Base-by-base conservation (phyloP, 2,797 vertebrate genomes). In the Sebastes nivosus region DNA sequence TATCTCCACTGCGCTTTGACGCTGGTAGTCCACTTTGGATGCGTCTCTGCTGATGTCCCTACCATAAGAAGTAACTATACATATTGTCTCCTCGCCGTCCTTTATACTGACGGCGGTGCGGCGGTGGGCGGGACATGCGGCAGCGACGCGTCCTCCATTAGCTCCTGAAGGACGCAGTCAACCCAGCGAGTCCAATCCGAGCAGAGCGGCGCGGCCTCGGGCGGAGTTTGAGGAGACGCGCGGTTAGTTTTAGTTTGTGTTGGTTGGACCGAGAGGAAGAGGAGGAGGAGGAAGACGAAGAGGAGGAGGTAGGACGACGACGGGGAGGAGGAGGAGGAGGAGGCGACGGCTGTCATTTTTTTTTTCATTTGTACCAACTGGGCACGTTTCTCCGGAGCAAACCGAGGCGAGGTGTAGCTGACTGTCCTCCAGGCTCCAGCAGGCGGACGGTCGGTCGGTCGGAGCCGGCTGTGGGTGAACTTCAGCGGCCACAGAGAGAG, bases 241-340 rank as follows among this genome's bases (percentile, higher is more conserved):
- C 92, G 93, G 83, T 90, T 93, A 90, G 84, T 91, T 93, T 93
- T 91, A 85, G 90, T 93, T 91, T 94, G 89, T 91, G 93, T 92
- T 93, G 93, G 92, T 92, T 89, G 92, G 88, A 90, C 85, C 67
- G 79, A 77, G 76, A 72, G 81, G 88, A 89, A 82, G 84, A 89
- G 86, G 85, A 91, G 85, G 91, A 87, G 72, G 89, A 86, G 34
- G 85, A 84, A 8, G 85, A 81, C n/a, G 87, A 75, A 7, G 86
- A 83, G 46, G 78, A 72, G 52, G 54, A 72, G 77, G 67, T 38
- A 42, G 38, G 38, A 42, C 38, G 85, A 89, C 11, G 83, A 91
- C 52, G 84, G 42, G 42, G 42, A 87, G 61, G 85, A 83, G 54
- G 42, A 87, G 61, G 85, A 83, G 54, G 67, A 84, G 86, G 87